Evolutionary conservation across 2,113 vertebrate genomes (phyloP).

Genomic region (Corydoras maculifer): DNA sequence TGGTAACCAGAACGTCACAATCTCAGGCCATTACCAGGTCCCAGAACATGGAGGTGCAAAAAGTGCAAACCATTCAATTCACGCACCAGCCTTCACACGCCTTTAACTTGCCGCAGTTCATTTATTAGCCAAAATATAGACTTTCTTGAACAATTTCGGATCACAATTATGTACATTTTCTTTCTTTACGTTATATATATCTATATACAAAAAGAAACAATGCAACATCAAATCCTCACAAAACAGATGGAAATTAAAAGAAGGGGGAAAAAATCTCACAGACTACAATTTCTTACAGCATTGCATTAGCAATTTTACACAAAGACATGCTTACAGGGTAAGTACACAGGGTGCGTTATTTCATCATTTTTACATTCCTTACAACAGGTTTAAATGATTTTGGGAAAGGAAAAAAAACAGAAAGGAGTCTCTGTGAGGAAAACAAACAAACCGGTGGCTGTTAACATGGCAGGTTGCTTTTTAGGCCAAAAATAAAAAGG

Average conservation of each 20-base stretch:
- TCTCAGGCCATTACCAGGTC: not conserved
- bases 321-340: slow-evolving; percentile 94
- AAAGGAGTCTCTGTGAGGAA: slow-evolving; percentile 71
- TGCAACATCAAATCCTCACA: slow-evolving; percentile 80
- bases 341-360: slow-evolving; percentile 83
- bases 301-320: slow-evolving; percentile 88
- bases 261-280: slow-evolving; percentile 63
- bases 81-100: slow-evolving; percentile 4
- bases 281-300: slow-evolving; percentile 79
- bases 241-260: slow-evolving; percentile 62
- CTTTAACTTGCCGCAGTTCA: slow-evolving; percentile 95
- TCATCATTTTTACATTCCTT: slow-evolving; percentile 68
- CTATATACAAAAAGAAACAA: slow-evolving; percentile 76
- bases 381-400: slow-evolving; percentile 72
- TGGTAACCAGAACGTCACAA: not conserved
- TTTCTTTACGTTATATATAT: slow-evolving; percentile 96
- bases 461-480: slow-evolving; percentile 82
- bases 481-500: slow-evolving; percentile 78
- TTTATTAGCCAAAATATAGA: slow-evolving; percentile 99
- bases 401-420: slow-evolving; percentile 58
- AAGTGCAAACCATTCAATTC: slow-evolving; percentile 37
- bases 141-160: slow-evolving; percentile 99
- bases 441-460: slow-evolving; percentile 64
- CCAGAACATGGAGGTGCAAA: not conserved
- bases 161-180: slow-evolving; percentile 99